Base-by-base conservation (phyloP, 2,797 vertebrate genomes). In the Tapera naevia region DNA sequence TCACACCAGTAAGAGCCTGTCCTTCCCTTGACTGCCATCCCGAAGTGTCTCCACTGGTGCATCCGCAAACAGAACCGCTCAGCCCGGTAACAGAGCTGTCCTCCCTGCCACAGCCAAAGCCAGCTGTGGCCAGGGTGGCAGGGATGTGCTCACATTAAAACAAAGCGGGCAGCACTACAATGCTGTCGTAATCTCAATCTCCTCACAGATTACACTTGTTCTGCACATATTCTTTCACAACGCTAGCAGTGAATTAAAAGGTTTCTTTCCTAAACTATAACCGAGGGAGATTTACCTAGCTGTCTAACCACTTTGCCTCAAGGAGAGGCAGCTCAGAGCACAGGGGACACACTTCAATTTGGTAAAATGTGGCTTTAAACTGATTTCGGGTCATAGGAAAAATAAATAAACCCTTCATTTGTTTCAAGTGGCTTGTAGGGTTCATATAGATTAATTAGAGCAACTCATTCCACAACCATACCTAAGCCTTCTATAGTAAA, bases 301-400 rank as follows among this genome's bases (percentile, higher is more conserved):
- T 18, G 21, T 6, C 57, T 45, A 39, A 51, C 21, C 58, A 7
- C 5, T 65, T 2, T 23, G 33, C 18, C 18, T n/a, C 50, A 8
- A 1, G 0, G 1, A 80, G 6, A n/a, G 11, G 18, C 50, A 5
- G 13, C 7, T 25, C 37, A 14, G 13, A 56, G 39, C 24, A 54
- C 28, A 45, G 57, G 39, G 35, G 22, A 46, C 25, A 27, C 27
- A 7, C 21, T 46, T 4, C 9, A 23, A 10, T 24, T 41, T 11
- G 35, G 16, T 8, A 66, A 62, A 41, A 28, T 22, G 24, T 18
- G 61, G 46, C 28, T 71, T 73, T 13, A 25, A 58, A 32, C 9
- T 24, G 11, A 57, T 60, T 8, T 51, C 25, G 10, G 9, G 10
- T 28, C 16, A 33, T 0, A 39, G 9, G 18, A 45, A 73, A 86